These are phyloP conservation scores for Tauraco erythrolophus DNA, from an alignment of 2,113 vertebrate species.

Conservation along the genomic window DNA sequence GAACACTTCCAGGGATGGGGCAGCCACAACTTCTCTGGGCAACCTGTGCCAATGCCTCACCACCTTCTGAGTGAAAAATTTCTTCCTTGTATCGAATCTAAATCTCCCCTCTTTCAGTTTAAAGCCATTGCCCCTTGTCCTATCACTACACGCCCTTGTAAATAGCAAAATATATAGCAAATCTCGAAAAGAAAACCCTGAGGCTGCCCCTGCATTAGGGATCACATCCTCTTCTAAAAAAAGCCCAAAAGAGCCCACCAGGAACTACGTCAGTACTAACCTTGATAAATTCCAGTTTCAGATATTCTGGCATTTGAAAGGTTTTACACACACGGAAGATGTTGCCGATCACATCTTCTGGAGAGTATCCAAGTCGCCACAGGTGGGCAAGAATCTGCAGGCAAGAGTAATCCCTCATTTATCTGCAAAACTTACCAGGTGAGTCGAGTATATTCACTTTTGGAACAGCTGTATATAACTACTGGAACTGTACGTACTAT, in stretches of 20 bases:
- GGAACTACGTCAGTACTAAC: conserved; percentile 65
- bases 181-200: background rate
- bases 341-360: conserved; percentile 96
- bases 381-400: conserved; percentile 90
- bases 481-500: background rate
- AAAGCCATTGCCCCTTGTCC: no score
- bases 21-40: no score
- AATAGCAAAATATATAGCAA: no score
- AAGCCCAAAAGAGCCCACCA: background rate
- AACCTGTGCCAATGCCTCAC: no score
- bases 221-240: background rate
- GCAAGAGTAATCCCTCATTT: background rate
- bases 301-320: conserved; percentile 93
- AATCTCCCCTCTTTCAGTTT: no score
- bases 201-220: background rate
- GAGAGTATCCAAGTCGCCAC: conserved; percentile 95
- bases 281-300: conserved; percentile 98
- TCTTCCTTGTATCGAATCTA: no score
- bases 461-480: background rate
- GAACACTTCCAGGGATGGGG: no score
- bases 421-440: background rate
- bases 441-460: background rate
- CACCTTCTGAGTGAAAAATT: no score
- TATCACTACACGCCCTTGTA: no score
- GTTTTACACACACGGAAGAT: conserved; percentile 98